Evolutionary conservation across 1,140 invertebrate species (phyloP).

Genomic region (Atta texana): DNA sequence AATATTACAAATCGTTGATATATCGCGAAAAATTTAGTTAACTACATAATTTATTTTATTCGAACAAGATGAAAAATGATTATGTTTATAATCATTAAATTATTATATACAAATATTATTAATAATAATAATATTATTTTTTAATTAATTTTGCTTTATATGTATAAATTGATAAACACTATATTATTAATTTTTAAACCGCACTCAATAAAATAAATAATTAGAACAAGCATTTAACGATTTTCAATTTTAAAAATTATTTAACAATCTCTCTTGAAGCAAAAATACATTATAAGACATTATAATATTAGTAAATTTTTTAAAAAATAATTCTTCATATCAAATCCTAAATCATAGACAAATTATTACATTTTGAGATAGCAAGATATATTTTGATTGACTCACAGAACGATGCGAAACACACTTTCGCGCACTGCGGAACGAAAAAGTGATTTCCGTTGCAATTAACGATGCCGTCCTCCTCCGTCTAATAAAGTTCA

Average conservation of each 20-base stretch:
- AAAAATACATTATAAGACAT: neutral
- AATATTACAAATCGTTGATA: neutral
- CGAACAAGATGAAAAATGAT: neutral
- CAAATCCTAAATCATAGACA: neutral
- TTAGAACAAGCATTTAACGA: neutral
- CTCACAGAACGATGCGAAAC: neutral
- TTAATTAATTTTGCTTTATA: neutral
- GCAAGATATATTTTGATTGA: neutral
- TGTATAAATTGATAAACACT: neutral
- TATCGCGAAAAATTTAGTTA: neutral
- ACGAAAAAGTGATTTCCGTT: conserved; percentile 3
- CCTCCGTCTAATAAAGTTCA: neutral
- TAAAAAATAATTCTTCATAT: neutral
- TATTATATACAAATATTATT: neutral
- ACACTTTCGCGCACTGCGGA: conserved; percentile 21
- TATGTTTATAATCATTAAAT: neutral
- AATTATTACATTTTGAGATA: conserved; percentile 10
- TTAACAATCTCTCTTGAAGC: neutral
- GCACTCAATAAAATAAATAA: neutral
- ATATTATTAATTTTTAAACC: neutral
- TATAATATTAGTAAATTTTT: neutral
- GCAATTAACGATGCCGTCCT: neutral
- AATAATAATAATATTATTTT: neutral
- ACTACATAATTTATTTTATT: neutral
- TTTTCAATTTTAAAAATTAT: neutral